Base-by-base conservation (phyloP, 2,888 invertebrate genomes). In the Nebria salina region DNA sequence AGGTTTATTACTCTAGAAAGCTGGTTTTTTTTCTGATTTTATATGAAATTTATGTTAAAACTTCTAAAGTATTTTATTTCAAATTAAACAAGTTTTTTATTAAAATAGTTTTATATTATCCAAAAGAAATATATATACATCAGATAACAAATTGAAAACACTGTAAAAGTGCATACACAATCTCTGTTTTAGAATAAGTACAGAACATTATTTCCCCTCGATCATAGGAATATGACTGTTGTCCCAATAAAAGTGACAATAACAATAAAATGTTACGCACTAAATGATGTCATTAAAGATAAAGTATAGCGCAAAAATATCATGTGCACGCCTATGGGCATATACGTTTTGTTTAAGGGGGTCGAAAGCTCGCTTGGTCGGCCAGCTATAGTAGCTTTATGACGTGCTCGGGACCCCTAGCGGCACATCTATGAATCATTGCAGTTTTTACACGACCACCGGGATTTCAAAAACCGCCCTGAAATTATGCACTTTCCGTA, bases 381-480 rank as follows among this genome's bases (percentile, higher is more conserved):
- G 54, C 54, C 9, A 54, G 54, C 54, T 54, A 54, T 54, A 11
- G 54, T 5, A 25, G 25, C 8, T 77, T 77, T 77, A 77, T 72
- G 72, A 77, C 77, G 72, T 72, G 72, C 77, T 54, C 72, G 78
- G 78, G 78, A 78, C 66, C 41, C 66, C 65, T 68, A 34, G 25
- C 73, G 42, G 43, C 65, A 13, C 77, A 64, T 73, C 54, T 74
- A 78, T 78, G 78, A 75, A 80, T 80, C 80, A 80, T 75, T 75
- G 75, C 80, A 80, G 64, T 80, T 80, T 80, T 80, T 80, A 80
- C 72, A 65, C 72, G 66, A 64, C 80, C 80, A 34, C 72, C 64
- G 75, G 75, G 80, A 75, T 80, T 80, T 80, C 41, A 80, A 80
- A 80, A 80, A 75, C 70, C 54, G 54, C 54, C 70, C 72, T 68